phyloP scores from a whole-genome alignment of 2,888 invertebrate species.

The Galeruca laticollis region DNA sequence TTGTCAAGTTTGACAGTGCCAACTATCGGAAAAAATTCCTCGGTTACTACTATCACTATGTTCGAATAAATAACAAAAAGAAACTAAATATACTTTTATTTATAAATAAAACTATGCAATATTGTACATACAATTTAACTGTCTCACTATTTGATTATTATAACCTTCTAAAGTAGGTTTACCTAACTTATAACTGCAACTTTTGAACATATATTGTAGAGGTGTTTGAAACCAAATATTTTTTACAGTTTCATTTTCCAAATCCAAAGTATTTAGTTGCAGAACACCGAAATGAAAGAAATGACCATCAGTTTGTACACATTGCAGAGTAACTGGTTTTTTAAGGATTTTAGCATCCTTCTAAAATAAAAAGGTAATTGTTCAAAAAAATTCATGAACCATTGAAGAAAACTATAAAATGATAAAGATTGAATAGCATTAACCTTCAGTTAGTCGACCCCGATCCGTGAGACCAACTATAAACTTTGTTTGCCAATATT shows the following conservation, averaged over 20 bases:
- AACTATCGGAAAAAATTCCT: too few relatives aligned
- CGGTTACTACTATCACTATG: too few relatives aligned
- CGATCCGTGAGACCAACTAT: too few relatives aligned
- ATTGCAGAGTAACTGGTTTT: constrained; percentile 85
- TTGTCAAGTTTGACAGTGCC: too few relatives aligned
- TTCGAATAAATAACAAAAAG: background rate
- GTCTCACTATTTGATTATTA: constrained; percentile 82
- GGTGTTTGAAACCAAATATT: constrained; percentile 86
- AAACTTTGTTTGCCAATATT: too few relatives aligned
- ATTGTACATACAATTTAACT: constrained; percentile 84
- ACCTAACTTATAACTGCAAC: constrained; percentile 75
- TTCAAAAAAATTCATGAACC: constrained; percentile 2
- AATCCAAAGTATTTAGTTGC: constrained; percentile 85
- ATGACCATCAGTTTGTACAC: constrained; percentile 84
- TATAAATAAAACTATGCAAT: constrained; percentile 66
- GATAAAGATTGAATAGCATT: background rate
- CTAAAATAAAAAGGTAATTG: constrained; percentile 61
- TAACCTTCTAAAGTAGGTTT: constrained; percentile 79
- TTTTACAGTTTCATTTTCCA: constrained; percentile 72
- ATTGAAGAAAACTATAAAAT: background rate
- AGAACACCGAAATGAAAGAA: constrained; percentile 85
- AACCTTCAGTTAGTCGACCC: too few relatives aligned
- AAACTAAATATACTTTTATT: constrained; percentile 18
- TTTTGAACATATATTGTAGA: constrained; percentile 74
- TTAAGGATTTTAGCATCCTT: constrained; percentile 75